Evolutionary conservation across 2,888 invertebrate species (phyloP), one percentile per base, ranked within the genome.

Genomic region (Torymus auratus): DNA sequence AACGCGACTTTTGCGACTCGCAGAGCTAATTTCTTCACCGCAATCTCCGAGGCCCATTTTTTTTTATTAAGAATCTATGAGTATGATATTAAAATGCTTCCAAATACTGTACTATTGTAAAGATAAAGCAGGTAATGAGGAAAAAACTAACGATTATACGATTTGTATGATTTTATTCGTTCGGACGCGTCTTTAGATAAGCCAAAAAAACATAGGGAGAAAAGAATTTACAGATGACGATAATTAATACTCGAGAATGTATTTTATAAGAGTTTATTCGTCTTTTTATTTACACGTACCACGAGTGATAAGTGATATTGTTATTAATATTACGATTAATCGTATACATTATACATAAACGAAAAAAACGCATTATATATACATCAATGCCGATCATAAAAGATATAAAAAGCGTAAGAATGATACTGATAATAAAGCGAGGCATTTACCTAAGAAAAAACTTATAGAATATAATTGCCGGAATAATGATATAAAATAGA

Each of bases 211-310:
- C 41, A 41, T 87, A 88, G 87, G 85, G 82, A 85, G 84, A 85
- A 84, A 83, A 83, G 81, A 81, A 78, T 72, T 76, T 65, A 79
- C 67, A 73, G 73, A 83, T 82, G 82, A 83, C 74, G 74, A 82
- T 74, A 74, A 74, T 74, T 77, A 75, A 80, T 80, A 82, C 82
- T 82, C 78, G 61, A 79, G 87, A 90, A 90, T 90, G 90, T 91
- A 91, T 91, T 91, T 91, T 91, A 89, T 91, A 91, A 91, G 88
- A 88, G 86, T 90, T 91, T 90, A 90, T 89, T 90, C 89, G 87
- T 89, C 88, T 88, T 89, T 90, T 90, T 89, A 88, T 90, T 90
- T 89, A 89, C 87, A 88, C 86, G 86, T 89, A 88, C 88, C 86
- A 89, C 86, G 88, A 89, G 88, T 89, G 88, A 90, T 90, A 90